Evolutionary conservation across 2,113 vertebrate species (phyloP).

Genomic region (Chunga burmeisteri): DNA sequence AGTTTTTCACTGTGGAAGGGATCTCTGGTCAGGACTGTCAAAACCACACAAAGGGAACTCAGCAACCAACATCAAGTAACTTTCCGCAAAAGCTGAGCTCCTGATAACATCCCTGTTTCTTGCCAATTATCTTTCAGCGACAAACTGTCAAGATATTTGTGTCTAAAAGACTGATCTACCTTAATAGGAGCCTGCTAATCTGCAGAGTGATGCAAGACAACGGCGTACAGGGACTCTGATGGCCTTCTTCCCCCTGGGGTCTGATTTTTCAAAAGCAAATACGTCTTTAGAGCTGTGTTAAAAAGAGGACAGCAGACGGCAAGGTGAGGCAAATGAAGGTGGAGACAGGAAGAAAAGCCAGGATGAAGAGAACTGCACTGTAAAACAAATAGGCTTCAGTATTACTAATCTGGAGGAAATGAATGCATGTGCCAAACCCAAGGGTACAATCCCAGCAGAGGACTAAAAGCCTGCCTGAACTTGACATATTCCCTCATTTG

Average conservation of each 20-base stretch:
- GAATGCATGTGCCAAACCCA: not conserved
- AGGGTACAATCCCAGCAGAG: not conserved
- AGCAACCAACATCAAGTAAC: not conserved
- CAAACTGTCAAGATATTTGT: not conserved
- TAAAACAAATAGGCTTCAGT: not conserved
- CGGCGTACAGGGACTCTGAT: fast-evolving
- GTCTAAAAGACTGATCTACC: not conserved
- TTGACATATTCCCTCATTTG: not conserved
- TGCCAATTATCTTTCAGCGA: not conserved
- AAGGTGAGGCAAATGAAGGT: not conserved
- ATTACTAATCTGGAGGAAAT: not conserved
- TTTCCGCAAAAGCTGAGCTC: not conserved
- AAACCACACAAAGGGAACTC: not conserved
- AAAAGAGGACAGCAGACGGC: not conserved
- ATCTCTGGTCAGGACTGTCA: not conserved
- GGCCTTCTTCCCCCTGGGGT: not conserved
- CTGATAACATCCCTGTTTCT: not conserved
- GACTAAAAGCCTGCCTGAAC: not conserved
- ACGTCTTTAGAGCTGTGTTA: not conserved
- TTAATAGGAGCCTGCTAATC: not conserved
- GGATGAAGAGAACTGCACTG: not conserved
- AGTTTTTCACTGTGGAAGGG: fast-evolving
- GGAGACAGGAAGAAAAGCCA: not conserved
- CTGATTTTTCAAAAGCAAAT: not conserved
- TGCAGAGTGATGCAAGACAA: not conserved